A percentile compares a stretch with the other conserved stretches of the same genome.
phyloP scores from a whole-genome alignment of 2,113 vertebrate genomes.

The Anarrhichthys ocellatus region DNA sequence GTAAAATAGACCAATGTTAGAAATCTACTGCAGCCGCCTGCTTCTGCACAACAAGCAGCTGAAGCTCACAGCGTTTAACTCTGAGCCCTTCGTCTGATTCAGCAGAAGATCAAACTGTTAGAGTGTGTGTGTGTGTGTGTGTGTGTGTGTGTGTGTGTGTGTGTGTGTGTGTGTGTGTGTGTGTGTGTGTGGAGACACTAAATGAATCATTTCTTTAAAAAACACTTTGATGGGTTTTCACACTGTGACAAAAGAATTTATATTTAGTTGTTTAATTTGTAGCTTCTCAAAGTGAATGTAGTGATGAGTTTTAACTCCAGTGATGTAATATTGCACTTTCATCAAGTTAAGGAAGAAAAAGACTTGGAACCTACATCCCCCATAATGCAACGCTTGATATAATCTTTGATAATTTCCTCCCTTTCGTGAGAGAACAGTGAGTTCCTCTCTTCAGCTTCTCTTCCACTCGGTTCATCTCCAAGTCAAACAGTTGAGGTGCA shows the following conservation, averaged over 20 bases:
- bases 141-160: too few relatives aligned
- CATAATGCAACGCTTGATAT: neutral
- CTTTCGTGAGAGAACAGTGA: too few relatives aligned
- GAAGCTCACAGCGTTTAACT: too few relatives aligned
- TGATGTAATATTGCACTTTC: neutral
- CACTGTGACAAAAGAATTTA: slow-evolving; percentile 1
- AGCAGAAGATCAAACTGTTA: too few relatives aligned
- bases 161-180: too few relatives aligned
- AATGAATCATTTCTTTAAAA: neutral
- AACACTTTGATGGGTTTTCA: neutral
- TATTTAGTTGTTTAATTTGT: neutral
- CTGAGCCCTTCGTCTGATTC: too few relatives aligned
- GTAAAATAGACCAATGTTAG: neutral
- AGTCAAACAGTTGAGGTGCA: too few relatives aligned
- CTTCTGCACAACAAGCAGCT: neutral
- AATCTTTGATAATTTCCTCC: neutral
- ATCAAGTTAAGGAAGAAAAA: neutral
- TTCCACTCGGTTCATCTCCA: too few relatives aligned
- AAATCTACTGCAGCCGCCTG: neutral
- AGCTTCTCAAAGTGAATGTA: neutral
- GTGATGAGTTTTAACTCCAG: neutral
- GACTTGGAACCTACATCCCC: neutral
- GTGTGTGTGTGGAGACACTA: neutral
- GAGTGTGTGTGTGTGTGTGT: too few relatives aligned
- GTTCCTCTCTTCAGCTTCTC: too few relatives aligned